Base-by-base conservation (phyloP, 2,888 invertebrate genomes). In the Agrilus cyanescens region DNA sequence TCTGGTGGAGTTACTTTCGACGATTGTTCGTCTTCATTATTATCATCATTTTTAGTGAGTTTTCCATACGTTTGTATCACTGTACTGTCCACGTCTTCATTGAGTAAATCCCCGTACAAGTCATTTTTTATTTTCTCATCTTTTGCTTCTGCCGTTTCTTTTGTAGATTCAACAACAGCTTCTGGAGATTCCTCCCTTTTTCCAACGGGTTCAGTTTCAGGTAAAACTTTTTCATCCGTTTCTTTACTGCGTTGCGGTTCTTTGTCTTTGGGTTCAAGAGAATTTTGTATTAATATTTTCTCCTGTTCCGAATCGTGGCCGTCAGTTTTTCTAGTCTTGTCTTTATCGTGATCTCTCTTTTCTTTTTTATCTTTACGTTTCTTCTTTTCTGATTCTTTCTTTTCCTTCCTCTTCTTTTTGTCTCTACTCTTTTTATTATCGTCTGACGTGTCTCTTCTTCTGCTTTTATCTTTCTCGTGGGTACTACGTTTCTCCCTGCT, bases 1-100 rank as follows among this genome's bases (percentile, higher is more conserved):
- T 47, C 40, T 43, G 41, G 38, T 18, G 45, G 31, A 18, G 6
- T n/a, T 32, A 15, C 37, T 32, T 18, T 39, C 14, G 32, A 12
- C 37, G 39, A 38, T 7, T 40, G 37, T 37, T 41, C 38, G 8
- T 41, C 41, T 33, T 13, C 7, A 1, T 12, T 10, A n/a, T 44
- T 40, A 36, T 44, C 40, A 50, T 55, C 33, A 32, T 31, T 3
- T 31, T 45, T 37, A 8, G 30, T 51, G 32, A 61, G 50, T 64
- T 73, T 75, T 1, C 72, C 66, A 53, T 76, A 76, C 52, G 69
- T 74, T 59, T 76, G 68, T 37, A 76, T 70, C 18, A 76, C 73
- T 59, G 69, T 69, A 50, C 71, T 72, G 56, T 77, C 76, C 32
- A 77, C 67, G 40, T 71, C 70, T 58, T 70, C 74, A 3, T 66